phyloP scores from a whole-genome alignment of 1,140 invertebrate species.

The Cherax quadricarinatus region DNA sequence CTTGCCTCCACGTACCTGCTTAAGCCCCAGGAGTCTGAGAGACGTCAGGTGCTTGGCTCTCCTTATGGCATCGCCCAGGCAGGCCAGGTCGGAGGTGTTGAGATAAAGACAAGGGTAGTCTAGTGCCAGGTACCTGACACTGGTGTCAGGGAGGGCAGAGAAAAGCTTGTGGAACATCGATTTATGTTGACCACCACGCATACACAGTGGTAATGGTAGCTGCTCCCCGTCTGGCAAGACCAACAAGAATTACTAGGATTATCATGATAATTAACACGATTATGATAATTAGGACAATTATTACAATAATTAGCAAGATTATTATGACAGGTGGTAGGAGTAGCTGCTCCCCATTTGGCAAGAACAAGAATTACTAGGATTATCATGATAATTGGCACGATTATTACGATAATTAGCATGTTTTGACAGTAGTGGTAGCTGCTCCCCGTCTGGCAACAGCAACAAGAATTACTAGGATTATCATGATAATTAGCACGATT shows the following conservation, averaged over 20 bases:
- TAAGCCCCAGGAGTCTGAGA: conserved; percentile 55
- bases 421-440: conserved; percentile 66
- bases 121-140: conserved; percentile 49
- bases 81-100: conserved; percentile 64
- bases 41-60: conserved; percentile 49
- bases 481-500: too few species aligned
- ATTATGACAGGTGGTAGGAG: too few species aligned
- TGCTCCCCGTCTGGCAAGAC: conserved; percentile 34
- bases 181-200: conserved; percentile 58
- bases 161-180: conserved; percentile 70
- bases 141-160: conserved; percentile 61
- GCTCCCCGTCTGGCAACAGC: conserved; percentile 55
- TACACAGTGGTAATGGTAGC: conserved; percentile 66
- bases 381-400: too few species aligned
- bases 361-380: too few species aligned
- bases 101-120: conserved; percentile 69
- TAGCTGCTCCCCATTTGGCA: too few species aligned
- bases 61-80: conserved; percentile 68
- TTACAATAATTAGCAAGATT: too few species aligned
- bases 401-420: too few species aligned
- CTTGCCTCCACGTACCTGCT: neutral
- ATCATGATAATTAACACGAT: too few species aligned
- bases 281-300: too few species aligned
- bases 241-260: too few species aligned
- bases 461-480: too few species aligned